Evolutionary conservation across 2,888 invertebrate genomes (phyloP), one percentile per base, ranked within the genome.

Genomic region (Luperina nickerlii): DNA sequence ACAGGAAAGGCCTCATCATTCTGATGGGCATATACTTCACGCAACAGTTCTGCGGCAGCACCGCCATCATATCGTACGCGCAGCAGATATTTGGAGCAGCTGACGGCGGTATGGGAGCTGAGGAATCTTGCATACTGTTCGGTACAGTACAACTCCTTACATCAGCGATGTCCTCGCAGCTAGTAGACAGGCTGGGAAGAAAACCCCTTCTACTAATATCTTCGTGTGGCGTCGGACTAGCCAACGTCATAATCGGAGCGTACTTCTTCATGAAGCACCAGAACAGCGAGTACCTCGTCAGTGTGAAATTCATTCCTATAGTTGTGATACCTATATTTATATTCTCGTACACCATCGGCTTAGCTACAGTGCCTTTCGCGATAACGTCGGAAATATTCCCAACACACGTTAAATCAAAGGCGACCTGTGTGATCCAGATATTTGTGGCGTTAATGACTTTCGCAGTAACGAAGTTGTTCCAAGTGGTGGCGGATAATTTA

Each of bases 321-420:
- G 94, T 96, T 85, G 97, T 97, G 89, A 96, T 98, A 90, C 97
- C 97, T 54, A 95, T 97, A 84, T 98, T 97, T 94, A 97, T 97
- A 94, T 97, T 97, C 87, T 97, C 97, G 62, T 97, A 97, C 80
- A 97, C 97, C 6, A 95, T 98, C 90, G 97, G 97, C 27, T 96
- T 97, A 91, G 97, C 97, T 1, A 97, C 97, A 6, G 96, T 98
- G 87, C 97, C 97, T 51, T 98, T 97, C 90, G 97, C 97, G 65
- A 97, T 97, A 73, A 97, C 97, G 66, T 97, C 97, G 6, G 98
- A 98, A 93, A 96, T 98, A 90, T 97, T 98, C 92, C 97, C 98
- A 66, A 95, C 97, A 6, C 96, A 97, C 87, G 97, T 97, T 42
- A 97, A 98, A 90, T 97, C 98, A 1, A 96, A 97, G 81, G 98